A percentile compares a stretch with the other conserved stretches of the same genome.
These are phyloP conservation scores for Peribatodes rhomboidaria DNA, from an alignment of 2,888 invertebrate genomes.

Conservation along the genomic window DNA sequence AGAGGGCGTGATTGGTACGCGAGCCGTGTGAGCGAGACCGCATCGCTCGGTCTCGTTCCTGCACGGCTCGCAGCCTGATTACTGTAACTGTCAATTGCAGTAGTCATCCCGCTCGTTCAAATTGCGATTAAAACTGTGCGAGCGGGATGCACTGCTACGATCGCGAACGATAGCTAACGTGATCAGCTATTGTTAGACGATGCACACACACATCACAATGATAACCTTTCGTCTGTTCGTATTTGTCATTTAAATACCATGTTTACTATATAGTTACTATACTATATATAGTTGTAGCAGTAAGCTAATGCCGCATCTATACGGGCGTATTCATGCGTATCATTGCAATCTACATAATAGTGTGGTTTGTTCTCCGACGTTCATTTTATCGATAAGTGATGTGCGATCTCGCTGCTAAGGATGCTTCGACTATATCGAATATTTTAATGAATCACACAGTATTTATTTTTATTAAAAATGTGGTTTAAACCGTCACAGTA, in stretches of 20 bases:
- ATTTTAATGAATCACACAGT: background rate
- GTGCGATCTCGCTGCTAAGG: constrained; percentile 19
- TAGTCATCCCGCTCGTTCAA: background rate
- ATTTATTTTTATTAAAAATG: background rate
- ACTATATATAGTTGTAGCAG: constrained; percentile 42
- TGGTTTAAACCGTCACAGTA: background rate
- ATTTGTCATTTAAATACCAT: constrained; percentile 50
- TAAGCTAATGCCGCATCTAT: constrained; percentile 51
- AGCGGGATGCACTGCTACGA: background rate
- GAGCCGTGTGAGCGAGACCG: constrained; percentile 42
- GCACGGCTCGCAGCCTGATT: background rate
- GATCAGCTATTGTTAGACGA: constrained; percentile 36
- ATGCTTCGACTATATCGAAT: background rate
- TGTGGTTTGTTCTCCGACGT: constrained; percentile 34
- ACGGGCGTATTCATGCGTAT: constrained; percentile 35
- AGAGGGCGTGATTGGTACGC: constrained; percentile 25
- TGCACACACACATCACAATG: constrained; percentile 47
- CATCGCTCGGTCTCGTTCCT: constrained; percentile 39
- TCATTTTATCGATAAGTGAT: constrained; percentile 21
- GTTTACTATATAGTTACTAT: constrained; percentile 17
- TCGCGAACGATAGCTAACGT: background rate
- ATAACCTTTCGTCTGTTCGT: constrained; percentile 51
- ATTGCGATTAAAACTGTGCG: background rate
- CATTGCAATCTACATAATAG: constrained; percentile 46
- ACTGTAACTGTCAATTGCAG: background rate